phyloP scores from a whole-genome alignment of 2,888 invertebrate species.

The Synanthedon andrenaeformis region DNA sequence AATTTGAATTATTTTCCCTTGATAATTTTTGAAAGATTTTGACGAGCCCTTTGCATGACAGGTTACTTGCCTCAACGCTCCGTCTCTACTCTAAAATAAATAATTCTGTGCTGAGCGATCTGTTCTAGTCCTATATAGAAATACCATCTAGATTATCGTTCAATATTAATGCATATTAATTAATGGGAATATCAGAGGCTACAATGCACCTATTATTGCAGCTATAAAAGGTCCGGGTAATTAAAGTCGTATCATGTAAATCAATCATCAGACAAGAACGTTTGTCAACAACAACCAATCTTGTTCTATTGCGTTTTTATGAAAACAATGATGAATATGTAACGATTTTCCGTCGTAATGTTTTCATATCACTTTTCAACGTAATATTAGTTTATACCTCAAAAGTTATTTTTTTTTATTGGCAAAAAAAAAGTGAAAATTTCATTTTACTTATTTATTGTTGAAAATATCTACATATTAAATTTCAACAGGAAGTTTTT shows the following conservation, averaged over 20 bases:
- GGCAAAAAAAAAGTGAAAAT: too few relatives aligned
- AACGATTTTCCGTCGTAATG: neutral
- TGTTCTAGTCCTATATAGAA: neutral
- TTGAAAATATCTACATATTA: too few relatives aligned
- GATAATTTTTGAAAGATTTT: too few relatives aligned
- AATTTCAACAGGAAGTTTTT: too few relatives aligned
- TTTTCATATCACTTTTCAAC: too few relatives aligned
- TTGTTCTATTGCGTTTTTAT: neutral
- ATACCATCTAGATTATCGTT: neutral
- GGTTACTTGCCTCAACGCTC: too few relatives aligned
- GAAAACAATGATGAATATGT: neutral
- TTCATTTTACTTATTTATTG: too few relatives aligned
- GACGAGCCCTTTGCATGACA: too few relatives aligned
- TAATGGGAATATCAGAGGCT: neutral
- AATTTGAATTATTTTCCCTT: constrained; percentile 1
- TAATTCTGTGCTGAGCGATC: too few relatives aligned
- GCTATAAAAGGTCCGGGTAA: constrained; percentile 7
- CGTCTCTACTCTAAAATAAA: neutral
- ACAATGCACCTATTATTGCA: neutral
- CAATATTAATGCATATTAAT: neutral
- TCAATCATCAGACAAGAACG: constrained; percentile 4
- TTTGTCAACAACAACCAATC: constrained; percentile 2
- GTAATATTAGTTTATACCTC: too few relatives aligned
- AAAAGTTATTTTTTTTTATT: too few relatives aligned
- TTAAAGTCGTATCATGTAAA: constrained; percentile 9